These are phyloP conservation scores for Apolygus lucorum DNA, from an alignment of 1,140 invertebrate species.

Conservation along the genomic window DNA sequence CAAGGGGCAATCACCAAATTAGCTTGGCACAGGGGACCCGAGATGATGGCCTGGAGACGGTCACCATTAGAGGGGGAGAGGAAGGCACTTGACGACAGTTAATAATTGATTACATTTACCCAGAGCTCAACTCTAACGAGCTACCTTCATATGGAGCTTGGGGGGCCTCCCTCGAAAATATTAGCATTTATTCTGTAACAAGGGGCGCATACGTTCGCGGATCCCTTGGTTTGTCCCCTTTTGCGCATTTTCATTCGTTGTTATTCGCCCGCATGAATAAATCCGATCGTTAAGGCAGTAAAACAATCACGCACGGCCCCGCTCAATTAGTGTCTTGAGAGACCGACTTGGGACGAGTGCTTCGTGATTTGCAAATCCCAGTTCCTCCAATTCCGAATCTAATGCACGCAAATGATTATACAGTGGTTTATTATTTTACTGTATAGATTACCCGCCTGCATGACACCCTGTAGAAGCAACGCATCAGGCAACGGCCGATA, in stretches of 20 bases:
- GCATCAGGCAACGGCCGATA: too few relatives aligned
- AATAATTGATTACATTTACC: conserved; percentile 15
- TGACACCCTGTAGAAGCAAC: too few relatives aligned
- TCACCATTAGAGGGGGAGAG: background rate
- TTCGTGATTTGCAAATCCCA: too few relatives aligned
- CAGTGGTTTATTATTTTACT: too few relatives aligned
- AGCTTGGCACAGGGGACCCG: conserved; percentile 1
- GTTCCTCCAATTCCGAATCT: too few relatives aligned
- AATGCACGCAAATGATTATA: too few relatives aligned
- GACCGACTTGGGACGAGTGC: too few relatives aligned
- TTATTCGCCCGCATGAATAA: background rate
- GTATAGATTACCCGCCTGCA: too few relatives aligned
- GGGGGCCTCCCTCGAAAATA: background rate
- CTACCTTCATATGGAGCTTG: conserved; percentile 8
- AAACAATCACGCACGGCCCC: background rate
- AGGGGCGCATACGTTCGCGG: background rate
- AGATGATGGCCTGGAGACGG: background rate
- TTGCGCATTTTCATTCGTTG: background rate
- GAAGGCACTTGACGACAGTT: conserved; percentile 14
- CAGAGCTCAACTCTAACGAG: conserved; percentile 6
- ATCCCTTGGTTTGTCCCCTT: background rate
- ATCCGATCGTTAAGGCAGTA: conserved; percentile 4
- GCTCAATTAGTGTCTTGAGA: background rate
- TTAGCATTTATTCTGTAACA: conserved; percentile 17
- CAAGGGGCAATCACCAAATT: conserved; percentile 15